Evolutionary conservation across 2,113 vertebrate species (phyloP).

Genomic region (Proterorhinus semilunaris): DNA sequence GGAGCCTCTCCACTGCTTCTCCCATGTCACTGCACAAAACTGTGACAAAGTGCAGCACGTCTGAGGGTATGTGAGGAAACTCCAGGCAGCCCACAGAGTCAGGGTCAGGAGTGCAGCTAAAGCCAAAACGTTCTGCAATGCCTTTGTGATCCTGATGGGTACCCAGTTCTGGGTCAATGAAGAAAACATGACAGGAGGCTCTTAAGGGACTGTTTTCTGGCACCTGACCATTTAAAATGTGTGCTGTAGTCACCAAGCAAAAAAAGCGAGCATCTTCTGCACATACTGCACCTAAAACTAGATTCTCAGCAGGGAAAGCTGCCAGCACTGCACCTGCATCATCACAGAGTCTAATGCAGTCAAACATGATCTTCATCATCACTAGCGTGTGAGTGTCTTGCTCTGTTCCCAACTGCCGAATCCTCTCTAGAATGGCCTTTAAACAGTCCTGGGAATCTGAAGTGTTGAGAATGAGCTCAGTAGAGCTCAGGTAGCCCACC

Average conservation of each 20-base stretch:
- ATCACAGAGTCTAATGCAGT: conserved; percentile 87
- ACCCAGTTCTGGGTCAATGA: conserved; percentile 91
- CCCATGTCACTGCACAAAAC: conserved; percentile 92
- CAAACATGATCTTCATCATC: conserved; percentile 90
- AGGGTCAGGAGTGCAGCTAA: conserved; percentile 88
- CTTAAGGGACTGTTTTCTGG: conserved; percentile 72
- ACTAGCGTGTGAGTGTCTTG: conserved; percentile 92
- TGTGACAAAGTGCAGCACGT: conserved; percentile 90
- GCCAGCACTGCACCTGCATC: conserved; percentile 84
- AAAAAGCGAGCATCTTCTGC: conserved; percentile 91
- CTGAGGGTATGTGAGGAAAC: conserved; percentile 87
- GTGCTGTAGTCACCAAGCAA: conserved; percentile 90
- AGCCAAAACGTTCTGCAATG: conserved; percentile 86
- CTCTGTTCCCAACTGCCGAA: conserved; percentile 86
- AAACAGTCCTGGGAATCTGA: conserved; percentile 84
- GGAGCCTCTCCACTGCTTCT: conserved; percentile 85
- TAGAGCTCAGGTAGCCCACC: conserved; percentile 93
- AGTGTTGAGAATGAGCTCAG: conserved; percentile 85
- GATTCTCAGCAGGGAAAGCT: conserved; percentile 90
- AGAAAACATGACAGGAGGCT: conserved; percentile 94
- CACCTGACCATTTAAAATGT: conserved; percentile 73
- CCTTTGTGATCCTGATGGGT: conserved; percentile 87
- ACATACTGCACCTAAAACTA: conserved; percentile 91
- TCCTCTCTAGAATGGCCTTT: conserved; percentile 86
- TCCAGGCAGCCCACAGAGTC: conserved; percentile 88